Base-by-base conservation (phyloP, 2,888 invertebrate genomes). In the Hypsopygia costalis region DNA sequence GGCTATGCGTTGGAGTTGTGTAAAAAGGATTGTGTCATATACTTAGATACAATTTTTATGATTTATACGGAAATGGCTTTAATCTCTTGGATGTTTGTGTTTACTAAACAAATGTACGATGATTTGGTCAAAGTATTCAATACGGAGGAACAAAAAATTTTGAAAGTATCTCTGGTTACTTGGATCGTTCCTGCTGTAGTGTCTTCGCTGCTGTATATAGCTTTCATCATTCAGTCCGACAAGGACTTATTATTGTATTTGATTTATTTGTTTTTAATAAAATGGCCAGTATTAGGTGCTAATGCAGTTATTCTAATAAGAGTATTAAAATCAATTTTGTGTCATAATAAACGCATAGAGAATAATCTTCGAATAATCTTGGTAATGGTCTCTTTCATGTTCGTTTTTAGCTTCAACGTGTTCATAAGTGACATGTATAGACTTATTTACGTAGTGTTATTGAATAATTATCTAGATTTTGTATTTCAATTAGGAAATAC, bases 21-120 rank as follows among this genome's bases (percentile, higher is more conserved):
- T 34, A 27, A 40, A 6, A 39, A 29, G 2, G 41, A 51, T 0
- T 47, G 46, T 9, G 9, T 56, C 0, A 36, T 64, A 0, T 52
- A 63, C 9, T 43, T 67, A 1, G 67, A 71, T 32, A 31, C 61
- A 1, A 43, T 69, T 1, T 34, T 57, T 0, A 51, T 74, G 39
- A 50, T 69, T 0, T 82, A 77, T 45, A 68, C 81, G 0, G 87
- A 87, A 47, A 55, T 73, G 34, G 58, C 58, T 0, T 57, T 85
- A 1, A 63, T 82, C 0, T 47, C 53, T 1, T 87, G 87, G 86
- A 87, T 82, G 82, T 79, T 70, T 36, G 49, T 78, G 2, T 87
- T 82, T 36, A 86, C 65, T 25, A 74, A 69, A 30, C 73, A 78
- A 12, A 82, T 87, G 69, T 75, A 83, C 38, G 56, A 69, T 1